Evolutionary conservation across 2,888 invertebrate genomes (phyloP), one percentile per base, ranked within the genome.

Genomic region (Pantelozetes paolii): DNA sequence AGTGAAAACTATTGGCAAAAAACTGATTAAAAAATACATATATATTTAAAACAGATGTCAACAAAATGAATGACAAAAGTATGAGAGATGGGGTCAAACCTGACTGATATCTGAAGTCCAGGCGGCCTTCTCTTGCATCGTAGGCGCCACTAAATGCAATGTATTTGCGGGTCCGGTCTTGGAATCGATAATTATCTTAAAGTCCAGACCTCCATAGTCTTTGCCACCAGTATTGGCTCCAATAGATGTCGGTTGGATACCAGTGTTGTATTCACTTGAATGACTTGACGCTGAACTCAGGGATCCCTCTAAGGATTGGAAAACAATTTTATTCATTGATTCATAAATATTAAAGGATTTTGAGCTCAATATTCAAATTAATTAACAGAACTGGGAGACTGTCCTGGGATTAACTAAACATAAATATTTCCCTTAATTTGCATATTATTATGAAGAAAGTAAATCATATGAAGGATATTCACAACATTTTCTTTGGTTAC

Each of bases 101-200:
- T 94, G 94, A 72, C 91, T 90, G 75, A 94, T 89, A 80, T 94
- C 94, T 78, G 91, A 92, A 75, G 93, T 92, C 94, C 94, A 94
- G 0, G 92, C 93, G 1, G 92, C 90, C 82, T 94, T 94, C 81
- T 94, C 94, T 84, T 93, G 89, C 50, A 89, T 85, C 0, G 90
- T 90, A 2, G 90, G 88, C 9, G 92, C 91, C 50, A 86, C 84
- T 67, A 86, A 81, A 71, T 81, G 84, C 9, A 75, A 26, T 84
- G 79, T 90, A 82, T 84, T 89, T 86, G 79, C 90, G n/a, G 83
- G 83, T n/a, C 84, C 84, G 78, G 83, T 84, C 81, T 89, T 89
- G 74, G 86, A 84, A 81, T 90, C 89, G 67, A 89, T 83, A 72
- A 89, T 85, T 76, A 90, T 85, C 82, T 89, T 89, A 81, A 90